Percentiles rank a stretch among this genome's conserved stretches.
Evolutionary conservation across 2,113 vertebrate species (phyloP).

Genomic region (Notarius lentiginosus): DNA sequence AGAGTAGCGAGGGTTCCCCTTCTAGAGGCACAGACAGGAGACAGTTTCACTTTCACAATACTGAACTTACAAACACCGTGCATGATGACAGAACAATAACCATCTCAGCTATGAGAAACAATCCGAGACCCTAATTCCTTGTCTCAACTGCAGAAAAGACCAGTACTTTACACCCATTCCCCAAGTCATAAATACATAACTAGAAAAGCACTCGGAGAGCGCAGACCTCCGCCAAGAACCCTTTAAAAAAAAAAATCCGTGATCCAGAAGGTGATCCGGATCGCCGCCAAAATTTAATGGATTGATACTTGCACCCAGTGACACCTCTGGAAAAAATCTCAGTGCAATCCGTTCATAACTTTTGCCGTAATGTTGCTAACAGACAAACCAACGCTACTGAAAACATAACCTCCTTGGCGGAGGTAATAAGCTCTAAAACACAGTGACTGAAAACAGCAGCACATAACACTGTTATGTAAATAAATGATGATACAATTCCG

Average conservation of each 20-base stretch:
- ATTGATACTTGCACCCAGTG: too few relatives aligned
- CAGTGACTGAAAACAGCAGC: conserved; percentile 65
- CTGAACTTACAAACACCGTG: neutral
- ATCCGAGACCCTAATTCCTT: neutral
- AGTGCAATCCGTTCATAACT: too few relatives aligned
- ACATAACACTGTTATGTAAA: conserved; percentile 57
- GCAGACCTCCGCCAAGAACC: too few relatives aligned
- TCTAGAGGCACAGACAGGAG: conserved; percentile 62
- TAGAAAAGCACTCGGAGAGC: too few relatives aligned
- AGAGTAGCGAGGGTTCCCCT: conserved; percentile 82
- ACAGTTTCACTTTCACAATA: neutral
- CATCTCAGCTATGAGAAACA: neutral
- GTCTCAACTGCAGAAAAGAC: neutral
- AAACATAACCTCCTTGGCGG: too few relatives aligned
- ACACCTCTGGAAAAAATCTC: too few relatives aligned
- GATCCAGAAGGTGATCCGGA: too few relatives aligned
- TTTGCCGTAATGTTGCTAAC: too few relatives aligned
- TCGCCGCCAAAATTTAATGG: too few relatives aligned
- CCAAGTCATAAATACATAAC: conserved; percentile 56
- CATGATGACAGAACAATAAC: neutral
- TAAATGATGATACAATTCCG: conserved; percentile 56
- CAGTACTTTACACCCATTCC: neutral
- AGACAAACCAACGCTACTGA: too few relatives aligned
- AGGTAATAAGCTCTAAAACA: conserved; percentile 21
- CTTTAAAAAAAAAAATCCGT: too few relatives aligned